Evolutionary conservation across 30 jellyfish, hydroid and myxozoan genomes (phyloP), one percentile per base, ranked within the genome.

Genomic region (Hydra vulgaris): DNA sequence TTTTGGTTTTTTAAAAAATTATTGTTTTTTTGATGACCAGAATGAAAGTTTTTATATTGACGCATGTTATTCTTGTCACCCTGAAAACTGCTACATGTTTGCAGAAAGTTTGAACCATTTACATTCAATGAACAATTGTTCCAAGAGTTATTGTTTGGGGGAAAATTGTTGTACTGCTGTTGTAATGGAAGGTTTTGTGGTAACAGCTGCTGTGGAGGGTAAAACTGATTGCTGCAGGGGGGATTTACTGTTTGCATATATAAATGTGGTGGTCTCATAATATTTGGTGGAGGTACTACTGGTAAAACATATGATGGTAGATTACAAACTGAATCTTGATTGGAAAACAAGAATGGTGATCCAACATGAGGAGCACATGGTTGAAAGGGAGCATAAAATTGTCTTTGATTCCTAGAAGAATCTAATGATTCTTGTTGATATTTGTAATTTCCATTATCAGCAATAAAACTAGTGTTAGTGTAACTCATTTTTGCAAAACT

Each of bases 381-480:
- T 5, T 40, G 61, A 12, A 3, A 12, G 61, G 61, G 61, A 40
- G 12, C 61, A 40, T 40, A 40, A 40, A 40, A 40, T 40, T 40
- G 61, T 40, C 12, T 5, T 40, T 40, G 61, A 5, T 40, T 5
- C 12, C 12, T 5, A 40, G 61, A 12, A 40, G 61, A 40, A 12
- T 3, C 61, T 12, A 40, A 40, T 40, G 61, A 12, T 40, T 5
- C 8, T 40, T 40, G 61, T 40, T 40, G 61, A 40, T 40, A 40
- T 3, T 40, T 40, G 61, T 40, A 40, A 40, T 40, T 80, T 16
- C 83, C 81, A 71, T 84, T 83, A 25, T 1, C 92, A 76, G 79
- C 8, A 84, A 84, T 19, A 7, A 0, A 80, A 27, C n/a, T n/a
- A n/a, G n/a, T n/a, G n/a, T n/a, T n/a, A n/a, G n/a, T n/a, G n/a